Conservation (phyloP, 2,888 invertebrate species). For the Oeneis ivallda region DNA sequence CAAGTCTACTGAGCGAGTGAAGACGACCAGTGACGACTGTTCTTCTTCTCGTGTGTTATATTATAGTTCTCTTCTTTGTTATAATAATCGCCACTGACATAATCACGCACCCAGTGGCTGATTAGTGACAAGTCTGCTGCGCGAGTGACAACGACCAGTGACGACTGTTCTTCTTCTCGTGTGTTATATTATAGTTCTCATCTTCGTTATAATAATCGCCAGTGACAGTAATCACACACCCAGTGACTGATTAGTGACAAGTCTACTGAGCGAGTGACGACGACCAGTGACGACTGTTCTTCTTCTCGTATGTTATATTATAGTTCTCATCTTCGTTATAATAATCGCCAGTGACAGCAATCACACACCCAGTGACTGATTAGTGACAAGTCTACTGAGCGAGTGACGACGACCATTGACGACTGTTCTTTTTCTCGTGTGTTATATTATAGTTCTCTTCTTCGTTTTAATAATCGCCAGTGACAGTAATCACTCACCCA, state of each 20-base stretch:
- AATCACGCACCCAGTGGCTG: slow-evolving; percentile 38
- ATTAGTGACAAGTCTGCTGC: slow-evolving; percentile 40
- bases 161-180: not conserved
- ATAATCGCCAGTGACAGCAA: slow-evolving; percentile 26
- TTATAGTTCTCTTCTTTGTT: not conserved
- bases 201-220: not conserved
- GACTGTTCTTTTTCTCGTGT: not conserved
- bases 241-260: slow-evolving; percentile 44
- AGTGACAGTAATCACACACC: slow-evolving; percentile 40
- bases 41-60: not conserved
- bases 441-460: not conserved
- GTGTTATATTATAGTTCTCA: not conserved
- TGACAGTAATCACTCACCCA: slow-evolving; percentile 37
- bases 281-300: not conserved
- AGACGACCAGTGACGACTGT: slow-evolving; percentile 26
- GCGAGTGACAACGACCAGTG: slow-evolving; percentile 35
- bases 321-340: not conserved
- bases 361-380: slow-evolving; percentile 46
- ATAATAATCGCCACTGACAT: slow-evolving; percentile 8
- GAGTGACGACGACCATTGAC: slow-evolving; percentile 29
- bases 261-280: slow-evolving; percentile 40
- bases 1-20: not conserved
- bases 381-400: slow-evolving; percentile 40
- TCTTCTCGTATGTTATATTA: not conserved
- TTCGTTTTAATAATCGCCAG: slow-evolving; percentile 2